Evolutionary conservation across 2,797 vertebrate genomes (phyloP).

Genomic region (Neoniphon sammara): DNA sequence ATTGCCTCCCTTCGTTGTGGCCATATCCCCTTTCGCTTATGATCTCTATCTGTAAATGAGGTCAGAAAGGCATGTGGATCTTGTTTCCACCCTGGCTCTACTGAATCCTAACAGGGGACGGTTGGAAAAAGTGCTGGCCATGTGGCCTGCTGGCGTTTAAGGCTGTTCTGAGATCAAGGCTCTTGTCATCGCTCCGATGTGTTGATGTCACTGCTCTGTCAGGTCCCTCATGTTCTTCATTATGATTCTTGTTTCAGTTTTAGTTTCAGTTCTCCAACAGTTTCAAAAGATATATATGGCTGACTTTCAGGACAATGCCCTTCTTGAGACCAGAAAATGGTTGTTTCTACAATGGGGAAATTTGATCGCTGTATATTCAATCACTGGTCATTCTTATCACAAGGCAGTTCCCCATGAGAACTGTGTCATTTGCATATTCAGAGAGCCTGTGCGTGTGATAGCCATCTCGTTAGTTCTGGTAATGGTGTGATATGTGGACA

Average conservation of each 20-base stretch:
- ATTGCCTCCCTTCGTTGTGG: conserved; percentile 69
- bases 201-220: conserved; percentile 49
- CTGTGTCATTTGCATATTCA: conserved; percentile 65
- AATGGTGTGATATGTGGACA: conserved; percentile 54
- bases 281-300: neutral
- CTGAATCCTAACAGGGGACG: conserved; percentile 29
- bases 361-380: conserved; percentile 7
- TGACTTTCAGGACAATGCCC: conserved; percentile 9
- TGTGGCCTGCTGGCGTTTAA: conserved; percentile 40
- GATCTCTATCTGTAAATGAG: conserved; percentile 78
- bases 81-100: conserved; percentile 55
- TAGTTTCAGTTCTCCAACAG: conserved; percentile 3
- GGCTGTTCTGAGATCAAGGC: conserved; percentile 47
- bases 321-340: neutral
- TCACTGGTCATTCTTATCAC: conserved; percentile 16
- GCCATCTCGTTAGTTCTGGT: conserved; percentile 56
- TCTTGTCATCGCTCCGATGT: conserved; percentile 31
- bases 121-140: conserved; percentile 19
- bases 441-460: conserved; percentile 51
- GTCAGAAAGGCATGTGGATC: conserved; percentile 72
- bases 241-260: conserved; percentile 22
- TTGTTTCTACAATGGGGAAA: conserved; percentile 7
- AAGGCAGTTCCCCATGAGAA: conserved; percentile 48
- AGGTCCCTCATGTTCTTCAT: conserved; percentile 21
- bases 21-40: conserved; percentile 64